A percentile compares a stretch with the other conserved stretches of the same genome.
phyloP scores from a whole-genome alignment of 2,888 invertebrate species.

The Latrodectus hesperus region DNA sequence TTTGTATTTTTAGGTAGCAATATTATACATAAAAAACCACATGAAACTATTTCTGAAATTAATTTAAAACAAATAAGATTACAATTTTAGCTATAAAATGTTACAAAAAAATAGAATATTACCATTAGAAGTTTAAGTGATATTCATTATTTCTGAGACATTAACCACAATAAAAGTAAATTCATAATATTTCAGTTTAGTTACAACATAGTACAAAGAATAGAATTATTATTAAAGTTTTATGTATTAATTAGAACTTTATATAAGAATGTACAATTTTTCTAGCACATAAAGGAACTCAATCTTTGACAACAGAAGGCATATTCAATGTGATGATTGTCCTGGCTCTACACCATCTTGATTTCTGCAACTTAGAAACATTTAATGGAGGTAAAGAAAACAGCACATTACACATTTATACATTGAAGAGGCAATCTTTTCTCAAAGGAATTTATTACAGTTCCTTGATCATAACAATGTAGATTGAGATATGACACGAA shows the following conservation, averaged over 20 bases:
- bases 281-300: neutral
- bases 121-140: too few relatives aligned
- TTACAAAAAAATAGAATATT: too few relatives aligned
- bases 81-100: too few relatives aligned
- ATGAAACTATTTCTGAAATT: too few relatives aligned
- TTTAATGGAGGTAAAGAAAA: neutral
- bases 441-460: neutral
- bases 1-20: too few relatives aligned
- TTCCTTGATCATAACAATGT: conserved; percentile 21
- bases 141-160: neutral
- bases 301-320: neutral
- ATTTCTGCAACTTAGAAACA: conserved; percentile 22
- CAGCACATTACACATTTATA: conserved; percentile 1
- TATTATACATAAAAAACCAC: too few relatives aligned
- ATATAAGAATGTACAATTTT: too few relatives aligned
- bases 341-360: conserved; percentile 13
- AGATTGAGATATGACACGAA: conserved; percentile 40
- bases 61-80: too few relatives aligned
- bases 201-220: neutral
- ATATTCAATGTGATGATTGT: conserved; percentile 27
- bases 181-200: neutral
- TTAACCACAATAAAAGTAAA: neutral
- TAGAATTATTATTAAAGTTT: too few relatives aligned
- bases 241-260: too few relatives aligned
- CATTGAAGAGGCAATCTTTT: conserved; percentile 29